Base-by-base conservation (phyloP, 2,888 invertebrate species). In the Tanytarsus gracilentus region DNA sequence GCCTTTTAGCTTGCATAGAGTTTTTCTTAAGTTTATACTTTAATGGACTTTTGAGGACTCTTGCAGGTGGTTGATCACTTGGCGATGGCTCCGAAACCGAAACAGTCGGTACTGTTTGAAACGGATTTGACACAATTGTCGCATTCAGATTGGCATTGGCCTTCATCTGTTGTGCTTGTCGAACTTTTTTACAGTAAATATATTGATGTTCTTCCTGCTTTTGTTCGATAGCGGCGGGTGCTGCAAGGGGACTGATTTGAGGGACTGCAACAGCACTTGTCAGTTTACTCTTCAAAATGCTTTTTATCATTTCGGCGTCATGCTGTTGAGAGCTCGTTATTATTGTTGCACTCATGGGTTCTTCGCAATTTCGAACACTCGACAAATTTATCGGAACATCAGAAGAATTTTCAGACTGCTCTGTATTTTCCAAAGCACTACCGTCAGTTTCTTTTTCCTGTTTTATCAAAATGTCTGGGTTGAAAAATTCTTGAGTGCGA, bases 101-200 rank as follows among this genome's bases (percentile, higher is more conserved):
- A n/a, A n/a, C n/a, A n/a, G n/a, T n/a, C n/a, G 6, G 40, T 25
- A 18, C 58, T 55, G 18, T 18, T 53, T 52, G 51, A 29, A 49
- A 55, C 29, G 6, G 55, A 40, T 18, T 33, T 62, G n/a, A 61
- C 18, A 11, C 7, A 5, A 14, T 59, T 44, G 39, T 16, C n/a
- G 44, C 6, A 39, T 30, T 51, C n/a, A 33, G 21, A 18, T 48
- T 52, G 8, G 62, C 61, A 39, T 44, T 26, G 40, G 53, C 36
- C 66, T 74, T 74, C 3, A 72, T 68, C 63, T 73, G 71, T 61
- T 74, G 74, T 6, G 74, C 74, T 62, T 73, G 72, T 1, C 71
- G 67, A 6, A 74, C 74, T 62, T 74, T 74, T 50, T 74, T 74
- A 63, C 74, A 74, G 58, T 71, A 69, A 62, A 74, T 69, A 61